A percentile compares a stretch with the other conserved stretches of the same genome.
Evolutionary conservation across 2,888 invertebrate species (phyloP).

Genomic region (Rhagonycha fulva): DNA sequence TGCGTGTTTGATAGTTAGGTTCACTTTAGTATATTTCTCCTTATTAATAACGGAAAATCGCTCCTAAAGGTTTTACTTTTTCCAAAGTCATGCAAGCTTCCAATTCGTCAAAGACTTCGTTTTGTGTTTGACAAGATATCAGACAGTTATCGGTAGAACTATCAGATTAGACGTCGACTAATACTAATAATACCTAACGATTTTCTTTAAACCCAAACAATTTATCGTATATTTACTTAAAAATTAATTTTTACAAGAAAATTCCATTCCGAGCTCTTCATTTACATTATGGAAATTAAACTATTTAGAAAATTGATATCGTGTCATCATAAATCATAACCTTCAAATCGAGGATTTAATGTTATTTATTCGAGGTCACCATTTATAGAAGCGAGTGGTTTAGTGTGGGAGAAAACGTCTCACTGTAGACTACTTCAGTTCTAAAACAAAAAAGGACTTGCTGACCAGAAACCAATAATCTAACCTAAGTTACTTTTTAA

Average conservation of each 20-base stretch:
- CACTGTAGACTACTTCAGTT: too few species aligned
- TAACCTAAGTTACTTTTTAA: not conserved
- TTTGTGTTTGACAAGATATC: conserved; percentile 43
- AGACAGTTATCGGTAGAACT: conserved; percentile 30
- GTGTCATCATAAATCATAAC: not conserved
- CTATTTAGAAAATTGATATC: not conserved
- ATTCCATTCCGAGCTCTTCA: not conserved
- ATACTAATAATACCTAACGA: not conserved
- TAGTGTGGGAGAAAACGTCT: too few species aligned
- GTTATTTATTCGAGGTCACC: not conserved
- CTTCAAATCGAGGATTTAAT: not conserved
- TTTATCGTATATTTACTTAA: not conserved
- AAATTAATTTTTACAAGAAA: not conserved
- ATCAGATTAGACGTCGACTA: conserved; percentile 21
- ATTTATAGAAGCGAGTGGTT: not conserved
- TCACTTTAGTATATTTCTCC: conserved; percentile 42
- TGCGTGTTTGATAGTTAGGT: conserved; percentile 47
- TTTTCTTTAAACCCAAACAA: not conserved
- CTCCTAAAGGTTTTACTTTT: conserved; percentile 44
- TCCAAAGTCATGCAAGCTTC: conserved; percentile 47
- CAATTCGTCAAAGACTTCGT: conserved; percentile 52
- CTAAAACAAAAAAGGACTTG: not conserved
- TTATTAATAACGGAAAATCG: conserved; percentile 46
- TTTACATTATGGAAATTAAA: not conserved
- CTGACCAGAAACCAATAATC: not conserved